Evolutionary conservation across 2,888 invertebrate genomes (phyloP), one percentile per base, ranked within the genome.

Genomic region (Dexiosoma caninum): DNA sequence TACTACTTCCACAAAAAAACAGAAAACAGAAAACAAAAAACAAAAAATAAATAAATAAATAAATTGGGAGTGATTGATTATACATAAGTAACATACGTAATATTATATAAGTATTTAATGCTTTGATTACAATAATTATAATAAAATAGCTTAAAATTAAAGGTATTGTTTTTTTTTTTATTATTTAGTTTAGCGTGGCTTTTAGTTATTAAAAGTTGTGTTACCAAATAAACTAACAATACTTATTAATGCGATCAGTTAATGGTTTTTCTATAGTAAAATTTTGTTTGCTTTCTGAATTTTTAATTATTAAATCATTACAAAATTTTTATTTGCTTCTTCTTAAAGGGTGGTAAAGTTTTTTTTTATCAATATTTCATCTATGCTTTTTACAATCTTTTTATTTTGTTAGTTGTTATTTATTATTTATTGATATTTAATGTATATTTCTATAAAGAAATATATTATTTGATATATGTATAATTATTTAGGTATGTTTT

Each of bases 161-260:
- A 72, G 67, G 76, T 76, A 66, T 76, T 53, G 30, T 71, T 70
- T 46, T 46, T 12, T 37, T 40, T 44, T 46, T 53, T 75, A 53
- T 77, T 51, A 74, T 72, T 77, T 71, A 66, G 66, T 44, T 76
- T 75, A 53, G 19, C 32, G 35, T 27, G 51, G 27, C 32, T 74
- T 55, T 78, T 64, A 37, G 12, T 57, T 49, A n/a, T 66, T 59
- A 27, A 53, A 60, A 77, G 40, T 30, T 51, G 32, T 14, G 37
- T 53, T 42, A 44, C 30, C 42, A 57, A 76, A 76, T 67, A 72
- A 77, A 74, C 69, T 62, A 77, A 77, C 64, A 67, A 72, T 81
- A 74, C 72, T 81, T 81, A 75, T 81, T 81, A 77, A 77, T 77
- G 81, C 69, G 81, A 74, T 81, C 74, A 77, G 69, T 81, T 74